phyloP scores from a whole-genome alignment of 37 sponge, comb jelly and placozoan species.

The Spongilla lacustris region DNA sequence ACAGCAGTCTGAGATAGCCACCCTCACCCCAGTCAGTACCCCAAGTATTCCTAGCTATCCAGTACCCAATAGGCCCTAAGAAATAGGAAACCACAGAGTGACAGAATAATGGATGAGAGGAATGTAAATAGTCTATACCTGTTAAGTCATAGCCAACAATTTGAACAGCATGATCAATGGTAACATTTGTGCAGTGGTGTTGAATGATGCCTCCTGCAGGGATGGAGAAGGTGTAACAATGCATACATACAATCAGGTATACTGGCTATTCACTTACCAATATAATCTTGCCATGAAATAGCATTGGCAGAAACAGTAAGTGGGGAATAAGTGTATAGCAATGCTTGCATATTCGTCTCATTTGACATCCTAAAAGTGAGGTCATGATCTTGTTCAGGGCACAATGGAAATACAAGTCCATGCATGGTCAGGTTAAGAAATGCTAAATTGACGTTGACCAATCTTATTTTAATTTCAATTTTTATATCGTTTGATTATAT shows the following conservation, averaged over 20 bases:
- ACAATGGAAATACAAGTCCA: too few relatives aligned
- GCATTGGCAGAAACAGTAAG: conserved; percentile 82
- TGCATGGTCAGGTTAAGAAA: too few relatives aligned
- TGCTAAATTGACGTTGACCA: too few relatives aligned
- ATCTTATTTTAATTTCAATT: too few relatives aligned
- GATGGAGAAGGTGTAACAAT: not conserved
- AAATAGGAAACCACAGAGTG: not conserved
- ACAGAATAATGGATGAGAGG: not conserved
- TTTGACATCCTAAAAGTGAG: not conserved
- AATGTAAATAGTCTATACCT: conserved; percentile 6
- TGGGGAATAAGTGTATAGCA: conserved; percentile 20
- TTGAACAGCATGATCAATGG: conserved; percentile 81
- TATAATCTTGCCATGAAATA: conserved; percentile 84
- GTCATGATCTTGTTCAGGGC: too few relatives aligned
- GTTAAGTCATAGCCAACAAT: conserved; percentile 78
- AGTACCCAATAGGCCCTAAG: conserved; percentile 78
- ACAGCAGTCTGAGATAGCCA: conserved; percentile 73
- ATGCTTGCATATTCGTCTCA: conserved; percentile 10
- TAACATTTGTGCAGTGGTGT: conserved; percentile 70
- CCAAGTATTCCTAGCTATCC: conserved; percentile 91
- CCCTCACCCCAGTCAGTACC: conserved; percentile 81
- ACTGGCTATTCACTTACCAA: conserved; percentile 25
- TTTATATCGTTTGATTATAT: too few relatives aligned
- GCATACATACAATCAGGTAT: not conserved
- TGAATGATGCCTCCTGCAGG: conserved; percentile 79